phyloP scores from a whole-genome alignment of 2,888 invertebrate species.

The Drosophila putrida region DNA sequence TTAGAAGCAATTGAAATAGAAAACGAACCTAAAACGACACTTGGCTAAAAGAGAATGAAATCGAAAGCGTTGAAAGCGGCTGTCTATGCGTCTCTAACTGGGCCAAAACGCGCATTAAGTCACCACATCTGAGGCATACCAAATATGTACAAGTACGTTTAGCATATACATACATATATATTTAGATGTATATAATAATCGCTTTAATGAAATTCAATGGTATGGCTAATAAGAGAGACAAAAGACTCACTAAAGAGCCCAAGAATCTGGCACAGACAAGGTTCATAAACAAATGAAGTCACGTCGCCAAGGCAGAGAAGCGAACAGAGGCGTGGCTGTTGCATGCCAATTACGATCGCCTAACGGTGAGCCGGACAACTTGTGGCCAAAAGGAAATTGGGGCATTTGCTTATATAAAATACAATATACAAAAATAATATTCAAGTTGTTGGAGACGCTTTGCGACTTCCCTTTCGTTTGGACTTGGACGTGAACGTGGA shows the following conservation, averaged over 20 bases:
- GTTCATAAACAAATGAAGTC: conserved; percentile 61
- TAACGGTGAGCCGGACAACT: conserved; percentile 57
- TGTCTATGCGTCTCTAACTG: conserved; percentile 60
- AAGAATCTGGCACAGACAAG: conserved; percentile 68
- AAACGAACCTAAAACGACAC: conserved; percentile 56
- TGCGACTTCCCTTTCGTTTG: conserved; percentile 83
- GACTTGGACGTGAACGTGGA: conserved; percentile 37
- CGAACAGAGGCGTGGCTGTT: conserved; percentile 43
- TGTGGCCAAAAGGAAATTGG: conserved; percentile 57
- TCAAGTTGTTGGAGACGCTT: conserved; percentile 40
- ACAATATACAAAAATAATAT: conserved; percentile 70
- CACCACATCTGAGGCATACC: conserved; percentile 67
- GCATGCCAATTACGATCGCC: conserved; percentile 73
- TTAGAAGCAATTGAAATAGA: conserved; percentile 80
- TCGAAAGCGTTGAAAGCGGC: conserved; percentile 74
- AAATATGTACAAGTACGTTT: conserved; percentile 64
- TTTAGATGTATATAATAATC: conserved; percentile 43
- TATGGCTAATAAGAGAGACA: conserved; percentile 47
- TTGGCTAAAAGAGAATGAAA: conserved; percentile 68
- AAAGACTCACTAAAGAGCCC: conserved; percentile 17
- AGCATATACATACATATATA: conserved; percentile 10
- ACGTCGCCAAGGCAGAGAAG: conserved; percentile 45
- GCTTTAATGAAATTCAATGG: conserved; percentile 61
- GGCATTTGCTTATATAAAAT: conserved; percentile 79
- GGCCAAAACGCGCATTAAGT: conserved; percentile 76